These are phyloP conservation scores for Crax fasciolata DNA, from an alignment of 2,797 vertebrate genomes.

Conservation along the genomic window DNA sequence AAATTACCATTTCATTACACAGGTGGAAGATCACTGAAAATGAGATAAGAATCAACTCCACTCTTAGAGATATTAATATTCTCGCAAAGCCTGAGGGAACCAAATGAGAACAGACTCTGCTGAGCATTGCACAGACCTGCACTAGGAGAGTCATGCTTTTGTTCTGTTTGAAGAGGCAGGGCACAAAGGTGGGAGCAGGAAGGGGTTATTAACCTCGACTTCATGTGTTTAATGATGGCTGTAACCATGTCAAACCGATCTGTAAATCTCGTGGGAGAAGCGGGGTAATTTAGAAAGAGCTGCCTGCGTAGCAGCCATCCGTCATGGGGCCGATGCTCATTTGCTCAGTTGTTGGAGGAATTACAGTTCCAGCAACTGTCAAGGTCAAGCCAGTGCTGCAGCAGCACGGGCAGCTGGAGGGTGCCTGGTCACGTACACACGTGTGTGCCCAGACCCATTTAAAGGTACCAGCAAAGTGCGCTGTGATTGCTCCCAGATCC, in stretches of 20 bases:
- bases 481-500: not conserved
- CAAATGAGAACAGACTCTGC: not conserved
- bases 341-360: not conserved
- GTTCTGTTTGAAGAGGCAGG: not conserved
- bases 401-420: not conserved
- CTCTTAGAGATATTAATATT: not conserved
- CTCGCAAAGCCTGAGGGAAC: not conserved
- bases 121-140: not conserved
- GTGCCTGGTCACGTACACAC: not conserved
- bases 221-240: not conserved
- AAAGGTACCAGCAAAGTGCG: not conserved
- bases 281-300: not conserved
- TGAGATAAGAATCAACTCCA: slow-evolving; percentile 11
- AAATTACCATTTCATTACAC: slow-evolving; percentile 56
- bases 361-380: not conserved
- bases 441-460: accelerated
- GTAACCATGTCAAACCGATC: not conserved
- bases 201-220: not conserved
- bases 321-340: not conserved
- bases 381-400: not conserved
- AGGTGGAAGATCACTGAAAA: slow-evolving; percentile 47
- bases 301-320: not conserved
- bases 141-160: not conserved
- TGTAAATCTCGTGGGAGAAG: not conserved
- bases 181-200: not conserved